Evolutionary conservation across 2,797 vertebrate species (phyloP).

Genomic region (Acanthurus tractus): DNA sequence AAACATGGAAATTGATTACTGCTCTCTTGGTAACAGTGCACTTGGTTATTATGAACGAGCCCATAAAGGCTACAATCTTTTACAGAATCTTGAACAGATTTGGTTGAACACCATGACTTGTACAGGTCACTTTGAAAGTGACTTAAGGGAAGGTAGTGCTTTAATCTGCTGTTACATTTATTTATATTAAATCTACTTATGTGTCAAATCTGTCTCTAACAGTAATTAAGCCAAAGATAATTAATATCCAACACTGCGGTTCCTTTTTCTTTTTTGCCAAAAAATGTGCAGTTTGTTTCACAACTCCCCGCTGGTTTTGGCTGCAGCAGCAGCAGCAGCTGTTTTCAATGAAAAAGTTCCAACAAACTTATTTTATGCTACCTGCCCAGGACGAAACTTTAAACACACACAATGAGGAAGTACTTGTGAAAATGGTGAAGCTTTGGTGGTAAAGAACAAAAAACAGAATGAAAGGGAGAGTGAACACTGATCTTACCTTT

Average conservation of each 20-base stretch:
- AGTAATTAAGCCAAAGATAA: not conserved
- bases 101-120: slow-evolving; percentile 62
- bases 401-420: not conserved
- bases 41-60: slow-evolving; percentile 81
- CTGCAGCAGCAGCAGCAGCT: not conserved
- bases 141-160: slow-evolving; percentile 46
- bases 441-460: slow-evolving; percentile 21
- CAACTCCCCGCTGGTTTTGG: not conserved
- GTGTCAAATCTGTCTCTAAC: not conserved
- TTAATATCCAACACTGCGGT: not conserved
- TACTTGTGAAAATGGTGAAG: not conserved
- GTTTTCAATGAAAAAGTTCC: not conserved
- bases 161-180: slow-evolving; percentile 5
- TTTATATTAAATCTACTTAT: too few relatives aligned
- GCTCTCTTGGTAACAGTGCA: slow-evolving; percentile 72
- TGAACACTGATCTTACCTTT: not conserved
- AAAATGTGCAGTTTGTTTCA: not conserved
- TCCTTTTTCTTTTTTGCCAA: not conserved
- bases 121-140: slow-evolving; percentile 66
- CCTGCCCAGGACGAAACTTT: not conserved
- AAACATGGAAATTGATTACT: slow-evolving; percentile 77
- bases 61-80: slow-evolving; percentile 75
- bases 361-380: not conserved
- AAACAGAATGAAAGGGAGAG: slow-evolving; percentile 16
- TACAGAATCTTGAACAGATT: slow-evolving; percentile 74